A percentile compares a stretch with the other conserved stretches of the same genome.
These are phyloP conservation scores for Coenonympha glycerion DNA, from an alignment of 2,888 invertebrate genomes.

Conservation along the genomic window DNA sequence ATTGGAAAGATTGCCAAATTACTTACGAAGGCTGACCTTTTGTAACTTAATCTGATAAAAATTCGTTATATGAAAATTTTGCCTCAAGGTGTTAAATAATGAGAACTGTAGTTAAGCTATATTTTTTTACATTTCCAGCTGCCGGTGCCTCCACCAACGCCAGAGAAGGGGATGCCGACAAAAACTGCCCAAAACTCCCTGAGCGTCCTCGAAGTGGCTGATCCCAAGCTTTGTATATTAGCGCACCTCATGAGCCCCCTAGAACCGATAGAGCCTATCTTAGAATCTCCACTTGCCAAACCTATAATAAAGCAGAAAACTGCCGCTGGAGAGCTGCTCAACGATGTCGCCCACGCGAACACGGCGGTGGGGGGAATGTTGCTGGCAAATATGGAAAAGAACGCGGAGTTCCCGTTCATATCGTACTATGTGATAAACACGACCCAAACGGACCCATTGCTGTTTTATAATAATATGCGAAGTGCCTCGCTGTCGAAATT, in stretches of 20 bases:
- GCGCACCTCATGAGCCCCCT: constrained; percentile 93
- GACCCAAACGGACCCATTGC: constrained; percentile 87
- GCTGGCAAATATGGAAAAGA: constrained; percentile 92
- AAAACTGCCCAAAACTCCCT: constrained; percentile 80
- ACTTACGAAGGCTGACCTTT: too few relatives aligned
- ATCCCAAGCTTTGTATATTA: constrained; percentile 90
- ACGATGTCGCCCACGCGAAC: constrained; percentile 83
- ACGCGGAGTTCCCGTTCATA: constrained; percentile 94
- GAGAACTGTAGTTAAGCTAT: too few relatives aligned
- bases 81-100: too few relatives aligned
- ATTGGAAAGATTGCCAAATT: too few relatives aligned
- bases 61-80: too few relatives aligned
- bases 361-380: constrained; percentile 88
- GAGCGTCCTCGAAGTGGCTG: constrained; percentile 88
- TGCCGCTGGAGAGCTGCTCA: constrained; percentile 85
- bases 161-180: constrained; percentile 77
- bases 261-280: constrained; percentile 88
- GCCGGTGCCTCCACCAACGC: constrained; percentile 79
- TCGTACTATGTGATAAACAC: constrained; percentile 93
- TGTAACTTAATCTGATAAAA: too few relatives aligned
- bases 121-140: constrained; percentile 48
- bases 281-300: constrained; percentile 89
- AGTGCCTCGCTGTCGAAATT: constrained; percentile 89
- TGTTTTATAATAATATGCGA: constrained; percentile 90
- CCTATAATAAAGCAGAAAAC: constrained; percentile 86